Evolutionary conservation across 2,113 vertebrate genomes (phyloP).

Genomic region (Corythornis cristatus): DNA sequence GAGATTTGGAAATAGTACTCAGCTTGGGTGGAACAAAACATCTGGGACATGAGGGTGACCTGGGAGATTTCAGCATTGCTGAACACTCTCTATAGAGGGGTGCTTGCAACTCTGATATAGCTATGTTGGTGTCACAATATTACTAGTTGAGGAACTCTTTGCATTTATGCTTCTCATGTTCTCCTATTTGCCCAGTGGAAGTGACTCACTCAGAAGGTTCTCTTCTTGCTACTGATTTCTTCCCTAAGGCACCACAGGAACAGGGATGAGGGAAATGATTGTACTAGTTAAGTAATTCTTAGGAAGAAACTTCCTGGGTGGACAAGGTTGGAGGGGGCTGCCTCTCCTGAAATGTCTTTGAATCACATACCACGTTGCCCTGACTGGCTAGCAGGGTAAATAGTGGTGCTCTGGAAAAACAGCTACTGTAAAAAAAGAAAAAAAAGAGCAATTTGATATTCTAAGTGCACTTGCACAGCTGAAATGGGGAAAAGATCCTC

Average conservation of each 20-base stretch:
- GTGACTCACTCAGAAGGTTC: neutral
- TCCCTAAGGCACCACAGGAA: neutral
- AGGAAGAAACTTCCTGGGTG: neutral
- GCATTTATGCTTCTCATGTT: neutral
- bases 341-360: neutral
- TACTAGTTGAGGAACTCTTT: neutral
- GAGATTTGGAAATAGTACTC: neutral
- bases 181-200: neutral
- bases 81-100: neutral
- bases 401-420: neutral
- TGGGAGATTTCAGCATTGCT: neutral
- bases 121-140: neutral
- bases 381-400: neutral
- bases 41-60: accelerated
- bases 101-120: neutral
- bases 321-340: neutral
- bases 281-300: neutral
- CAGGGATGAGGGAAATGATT: neutral
- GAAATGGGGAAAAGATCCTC: neutral
- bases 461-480: neutral
- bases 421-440: neutral
- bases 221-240: neutral
- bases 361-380: neutral
- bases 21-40: neutral
- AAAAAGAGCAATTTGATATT: neutral